Evolutionary conservation across 2,888 invertebrate species (phyloP).

Genomic region (Cantharis rufa): DNA sequence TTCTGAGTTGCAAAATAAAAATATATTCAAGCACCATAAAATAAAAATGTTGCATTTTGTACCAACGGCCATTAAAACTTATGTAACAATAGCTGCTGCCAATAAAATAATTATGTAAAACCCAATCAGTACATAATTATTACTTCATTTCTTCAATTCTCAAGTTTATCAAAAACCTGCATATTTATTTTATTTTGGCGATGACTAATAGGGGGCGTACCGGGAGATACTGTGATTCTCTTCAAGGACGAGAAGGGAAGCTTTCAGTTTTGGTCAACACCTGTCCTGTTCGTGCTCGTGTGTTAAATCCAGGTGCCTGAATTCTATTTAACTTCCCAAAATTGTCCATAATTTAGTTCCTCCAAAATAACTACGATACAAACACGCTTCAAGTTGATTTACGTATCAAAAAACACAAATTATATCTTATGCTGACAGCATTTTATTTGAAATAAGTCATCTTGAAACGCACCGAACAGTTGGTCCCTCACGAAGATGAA

Average conservation of each 20-base stretch:
- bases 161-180: background rate
- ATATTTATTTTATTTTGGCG: background rate
- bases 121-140: background rate
- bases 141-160: background rate
- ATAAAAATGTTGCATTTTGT: background rate
- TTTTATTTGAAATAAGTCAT: background rate
- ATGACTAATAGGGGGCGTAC: background rate
- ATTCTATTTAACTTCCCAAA: background rate
- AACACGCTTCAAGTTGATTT: background rate
- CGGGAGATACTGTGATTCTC: background rate
- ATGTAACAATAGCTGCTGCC: background rate
- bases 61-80: background rate
- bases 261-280: background rate
- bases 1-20: background rate
- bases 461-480: background rate
- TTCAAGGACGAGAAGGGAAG: background rate
- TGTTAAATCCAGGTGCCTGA: background rate
- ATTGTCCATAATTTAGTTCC: background rate
- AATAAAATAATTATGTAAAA: background rate
- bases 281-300: background rate
- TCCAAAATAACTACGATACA: background rate
- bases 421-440: background rate
- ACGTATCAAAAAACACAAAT: background rate
- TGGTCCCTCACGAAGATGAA: background rate
- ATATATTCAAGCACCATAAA: background rate